Evolutionary conservation across 2,797 vertebrate species (phyloP).

Genomic region (Hypotaenidia philippensis): DNA sequence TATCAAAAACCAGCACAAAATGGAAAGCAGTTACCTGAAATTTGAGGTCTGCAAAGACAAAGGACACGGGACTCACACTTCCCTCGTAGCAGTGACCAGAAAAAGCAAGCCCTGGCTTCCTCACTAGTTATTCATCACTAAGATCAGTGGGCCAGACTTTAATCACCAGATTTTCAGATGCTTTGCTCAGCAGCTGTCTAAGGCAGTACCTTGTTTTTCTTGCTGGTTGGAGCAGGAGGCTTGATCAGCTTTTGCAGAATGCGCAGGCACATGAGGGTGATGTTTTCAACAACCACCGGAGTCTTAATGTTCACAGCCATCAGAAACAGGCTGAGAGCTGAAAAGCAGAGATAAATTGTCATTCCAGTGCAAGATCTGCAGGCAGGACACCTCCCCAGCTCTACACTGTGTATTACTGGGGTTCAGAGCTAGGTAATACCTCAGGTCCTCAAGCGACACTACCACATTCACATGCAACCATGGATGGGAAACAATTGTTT

Average conservation of each 20-base stretch:
- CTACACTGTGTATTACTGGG: fast-evolving
- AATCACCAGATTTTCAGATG: background rate
- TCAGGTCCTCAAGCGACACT: background rate
- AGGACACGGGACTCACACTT: background rate
- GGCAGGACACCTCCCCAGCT: background rate
- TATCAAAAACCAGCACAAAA: background rate
- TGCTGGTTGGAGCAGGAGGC: constrained; percentile 96
- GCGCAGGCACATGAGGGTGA: constrained; percentile 97
- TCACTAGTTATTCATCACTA: background rate
- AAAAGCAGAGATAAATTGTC: background rate
- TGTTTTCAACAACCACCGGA: constrained; percentile 97
- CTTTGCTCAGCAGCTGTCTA: background rate
- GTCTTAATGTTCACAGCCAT: constrained; percentile 99
- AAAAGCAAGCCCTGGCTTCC: background rate
- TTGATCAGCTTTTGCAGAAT: constrained; percentile 98
- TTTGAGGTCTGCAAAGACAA: background rate
- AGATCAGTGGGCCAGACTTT: background rate
- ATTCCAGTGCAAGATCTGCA: background rate
- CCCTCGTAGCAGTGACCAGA: background rate
- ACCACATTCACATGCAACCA: background rate
- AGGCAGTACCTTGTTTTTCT: constrained; percentile 94
- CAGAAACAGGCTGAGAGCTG: constrained; percentile 96
- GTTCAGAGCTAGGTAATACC: background rate
- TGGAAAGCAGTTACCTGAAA: background rate
- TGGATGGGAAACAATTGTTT: background rate